These are phyloP conservation scores for Myxocyprinus asiaticus DNA, from an alignment of 2,113 vertebrate species.

Conservation along the genomic window DNA sequence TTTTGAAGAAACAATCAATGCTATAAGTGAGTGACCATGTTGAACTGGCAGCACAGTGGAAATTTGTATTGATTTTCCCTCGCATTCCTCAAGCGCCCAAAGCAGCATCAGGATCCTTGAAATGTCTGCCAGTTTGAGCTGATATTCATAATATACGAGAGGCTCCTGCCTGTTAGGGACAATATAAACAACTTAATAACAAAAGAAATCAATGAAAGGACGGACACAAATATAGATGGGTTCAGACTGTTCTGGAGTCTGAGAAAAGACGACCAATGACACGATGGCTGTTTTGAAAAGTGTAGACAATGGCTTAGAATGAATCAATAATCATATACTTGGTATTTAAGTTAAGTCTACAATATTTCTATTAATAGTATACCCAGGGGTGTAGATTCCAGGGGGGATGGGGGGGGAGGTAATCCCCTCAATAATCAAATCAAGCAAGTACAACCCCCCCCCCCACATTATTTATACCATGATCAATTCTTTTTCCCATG, in stretches of 20 bases:
- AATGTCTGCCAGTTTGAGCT: constrained; percentile 22
- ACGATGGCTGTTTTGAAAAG: constrained; percentile 34
- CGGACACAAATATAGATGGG: constrained; percentile 9
- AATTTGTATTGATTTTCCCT: constrained; percentile 66
- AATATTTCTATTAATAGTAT: constrained; percentile 4
- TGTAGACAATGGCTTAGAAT: constrained; percentile 29
- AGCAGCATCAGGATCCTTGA: constrained; percentile 53
- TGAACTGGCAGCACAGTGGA: constrained; percentile 60
- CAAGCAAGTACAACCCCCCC: too few relatives aligned
- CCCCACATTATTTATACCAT: constrained; percentile 34
- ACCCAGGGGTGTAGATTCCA: too few relatives aligned
- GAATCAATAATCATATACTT: constrained; percentile 42
- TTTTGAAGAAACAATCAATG: constrained; percentile 72
- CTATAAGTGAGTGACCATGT: constrained; percentile 62
- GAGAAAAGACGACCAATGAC: constrained; percentile 21
- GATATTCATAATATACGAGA: constrained; percentile 21
- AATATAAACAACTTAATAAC: constrained; percentile 43
- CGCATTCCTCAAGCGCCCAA: constrained; percentile 58
- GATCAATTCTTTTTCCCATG: not conserved
- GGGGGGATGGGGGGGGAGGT: too few relatives aligned
- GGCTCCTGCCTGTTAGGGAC: constrained; percentile 4
- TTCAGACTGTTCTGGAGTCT: not conserved
- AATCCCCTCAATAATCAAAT: too few relatives aligned
- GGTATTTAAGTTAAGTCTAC: not conserved
- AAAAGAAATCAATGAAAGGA: constrained; percentile 34